Evolutionary conservation across 2,888 invertebrate species (phyloP).

Genomic region (Drosophila hamatofila): DNA sequence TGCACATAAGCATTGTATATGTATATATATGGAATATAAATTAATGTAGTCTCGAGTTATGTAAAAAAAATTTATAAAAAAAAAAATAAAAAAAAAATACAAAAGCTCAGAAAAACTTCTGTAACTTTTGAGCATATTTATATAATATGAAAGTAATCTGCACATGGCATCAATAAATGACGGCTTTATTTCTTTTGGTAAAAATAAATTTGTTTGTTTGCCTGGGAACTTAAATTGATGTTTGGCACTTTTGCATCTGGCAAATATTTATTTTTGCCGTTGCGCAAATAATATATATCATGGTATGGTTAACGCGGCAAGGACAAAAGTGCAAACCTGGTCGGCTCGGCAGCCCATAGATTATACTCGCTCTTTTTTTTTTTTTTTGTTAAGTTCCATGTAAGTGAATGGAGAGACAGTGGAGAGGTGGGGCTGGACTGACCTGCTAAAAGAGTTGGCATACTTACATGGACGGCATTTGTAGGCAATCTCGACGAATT

Average conservation of each 20-base stretch:
- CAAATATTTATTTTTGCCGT: conserved; percentile 66
- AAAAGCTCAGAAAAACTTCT: neutral
- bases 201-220: conserved; percentile 61
- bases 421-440: conserved; percentile 30
- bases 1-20: too few relatives aligned
- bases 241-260: conserved; percentile 69
- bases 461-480: conserved; percentile 98
- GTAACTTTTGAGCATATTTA: neutral
- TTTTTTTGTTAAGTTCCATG: conserved; percentile 39
- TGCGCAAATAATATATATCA: conserved; percentile 65
- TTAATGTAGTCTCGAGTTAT: neutral
- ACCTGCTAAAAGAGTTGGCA: conserved; percentile 46
- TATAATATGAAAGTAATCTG: conserved; percentile 3
- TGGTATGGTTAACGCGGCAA: conserved; percentile 52
- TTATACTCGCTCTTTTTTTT: conserved; percentile 37
- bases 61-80: neutral
- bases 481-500: conserved; percentile 98
- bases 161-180: conserved; percentile 37
- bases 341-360: conserved; percentile 42
- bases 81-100: too few relatives aligned
- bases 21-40: too few relatives aligned
- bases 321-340: conserved; percentile 42
- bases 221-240: conserved; percentile 64
- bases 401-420: conserved; percentile 17
- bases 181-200: conserved; percentile 37